Evolutionary conservation across 2,888 invertebrate species (phyloP).

Genomic region (Clivina fossor): DNA sequence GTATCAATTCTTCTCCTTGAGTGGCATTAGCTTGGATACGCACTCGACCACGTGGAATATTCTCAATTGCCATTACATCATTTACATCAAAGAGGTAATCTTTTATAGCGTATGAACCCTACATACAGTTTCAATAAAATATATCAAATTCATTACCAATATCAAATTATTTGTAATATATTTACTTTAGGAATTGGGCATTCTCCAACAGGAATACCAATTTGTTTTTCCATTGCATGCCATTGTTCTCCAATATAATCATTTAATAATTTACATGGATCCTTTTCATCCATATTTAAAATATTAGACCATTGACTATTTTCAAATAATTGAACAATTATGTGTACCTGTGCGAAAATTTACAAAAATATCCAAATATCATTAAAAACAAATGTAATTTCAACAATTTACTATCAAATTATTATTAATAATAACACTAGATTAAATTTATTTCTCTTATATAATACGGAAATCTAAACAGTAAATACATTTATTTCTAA

Average conservation of each 20-base stretch:
- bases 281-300: constrained; percentile 21
- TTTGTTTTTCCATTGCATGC: constrained; percentile 12
- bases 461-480: too few species aligned
- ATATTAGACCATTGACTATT: constrained; percentile 13
- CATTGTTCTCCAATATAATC: constrained; percentile 26
- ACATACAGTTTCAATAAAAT: neutral
- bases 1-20: constrained; percentile 20
- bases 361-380: too few species aligned
- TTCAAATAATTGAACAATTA: constrained; percentile 15
- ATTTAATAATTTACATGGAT: constrained; percentile 21
- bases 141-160: constrained; percentile 3
- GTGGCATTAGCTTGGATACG: constrained; percentile 22
- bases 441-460: too few species aligned
- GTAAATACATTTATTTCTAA: too few species aligned
- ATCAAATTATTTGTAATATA: neutral
- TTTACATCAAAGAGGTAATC: constrained; percentile 17
- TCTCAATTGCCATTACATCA: constrained; percentile 5
- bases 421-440: too few species aligned
- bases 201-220: constrained; percentile 21
- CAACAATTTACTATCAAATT: too few species aligned
- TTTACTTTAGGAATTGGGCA: constrained; percentile 26
- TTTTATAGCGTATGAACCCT: constrained; percentile 19
- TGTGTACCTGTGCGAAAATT: too few species aligned
- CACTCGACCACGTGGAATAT: constrained; percentile 10
- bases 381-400: too few species aligned